Conservation (phyloP, 2,113 vertebrate species). For the Phrynosoma blainvillii region DNA sequence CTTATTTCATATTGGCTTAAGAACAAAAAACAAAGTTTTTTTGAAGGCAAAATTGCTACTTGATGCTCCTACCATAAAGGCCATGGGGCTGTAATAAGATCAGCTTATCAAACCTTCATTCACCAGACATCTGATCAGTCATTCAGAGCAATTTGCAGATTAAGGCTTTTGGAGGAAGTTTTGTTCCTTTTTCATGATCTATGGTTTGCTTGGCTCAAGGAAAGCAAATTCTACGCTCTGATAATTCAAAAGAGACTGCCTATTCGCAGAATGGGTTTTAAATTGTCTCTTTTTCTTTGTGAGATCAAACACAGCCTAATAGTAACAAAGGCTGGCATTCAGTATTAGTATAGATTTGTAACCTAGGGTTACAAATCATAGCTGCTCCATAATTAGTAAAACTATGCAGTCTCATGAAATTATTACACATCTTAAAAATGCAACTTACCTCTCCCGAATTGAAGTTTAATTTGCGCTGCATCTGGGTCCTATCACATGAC, state of each 20-base stretch:
- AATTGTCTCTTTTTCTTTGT: background rate
- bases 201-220: conserved; percentile 14
- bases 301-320: conserved; percentile 19
- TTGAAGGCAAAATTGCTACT: background rate
- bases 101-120: background rate
- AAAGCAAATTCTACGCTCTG: conserved; percentile 27
- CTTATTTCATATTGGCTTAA: background rate
- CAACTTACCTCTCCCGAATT: too few species aligned
- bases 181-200: background rate
- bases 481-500: too few species aligned
- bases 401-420: too few species aligned
- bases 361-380: too few species aligned
- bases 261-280: conserved; percentile 23
- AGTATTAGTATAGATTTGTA: too few species aligned
- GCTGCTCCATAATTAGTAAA: too few species aligned
- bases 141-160: background rate
- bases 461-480: too few species aligned
- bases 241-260: conserved; percentile 29
- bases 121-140: background rate
- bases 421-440: too few species aligned
- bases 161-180: background rate
- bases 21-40: background rate
- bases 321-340: background rate
- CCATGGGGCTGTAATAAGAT: background rate
- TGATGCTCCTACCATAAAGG: background rate